These are phyloP conservation scores for Megalopta genalis DNA, from an alignment of 1,140 invertebrate genomes.

Conservation along the genomic window DNA sequence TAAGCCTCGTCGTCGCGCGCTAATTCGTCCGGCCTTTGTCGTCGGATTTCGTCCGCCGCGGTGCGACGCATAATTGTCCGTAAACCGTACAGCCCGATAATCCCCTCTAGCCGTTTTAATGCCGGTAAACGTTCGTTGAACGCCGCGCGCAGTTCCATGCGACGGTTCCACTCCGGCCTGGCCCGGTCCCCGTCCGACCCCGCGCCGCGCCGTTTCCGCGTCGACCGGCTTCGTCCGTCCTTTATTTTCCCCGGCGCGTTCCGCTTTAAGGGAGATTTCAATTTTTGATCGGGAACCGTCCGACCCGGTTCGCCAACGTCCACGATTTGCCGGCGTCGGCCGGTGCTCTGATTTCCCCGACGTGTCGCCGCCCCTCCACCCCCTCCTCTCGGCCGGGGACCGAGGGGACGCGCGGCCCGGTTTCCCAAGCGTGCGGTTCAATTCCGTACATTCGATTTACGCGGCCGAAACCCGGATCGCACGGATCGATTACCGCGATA, in stretches of 20 bases:
- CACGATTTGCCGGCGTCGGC: constrained; percentile 46
- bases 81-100: constrained; percentile 19
- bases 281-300: background rate
- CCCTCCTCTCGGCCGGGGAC: background rate
- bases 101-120: constrained; percentile 15
- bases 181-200: too few species aligned
- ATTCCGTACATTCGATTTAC: constrained; percentile 22
- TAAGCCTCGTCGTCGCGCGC: background rate
- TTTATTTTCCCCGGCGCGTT: background rate
- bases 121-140: constrained; percentile 26
- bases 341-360: constrained; percentile 54
- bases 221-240: too few species aligned
- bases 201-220: too few species aligned
- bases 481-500: too few species aligned
- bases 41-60: constrained; percentile 1
- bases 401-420: background rate
- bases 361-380: too few species aligned
- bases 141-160: background rate
- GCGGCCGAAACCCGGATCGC: background rate
- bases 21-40: constrained; percentile 19
- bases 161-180: background rate
- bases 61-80: constrained; percentile 26
- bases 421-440: background rate
- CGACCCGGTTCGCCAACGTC: too few species aligned
- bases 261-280: background rate